Evolutionary conservation across 2,888 invertebrate species (phyloP), one percentile per base, ranked within the genome.

Genomic region (Cantharis flavilabris): DNA sequence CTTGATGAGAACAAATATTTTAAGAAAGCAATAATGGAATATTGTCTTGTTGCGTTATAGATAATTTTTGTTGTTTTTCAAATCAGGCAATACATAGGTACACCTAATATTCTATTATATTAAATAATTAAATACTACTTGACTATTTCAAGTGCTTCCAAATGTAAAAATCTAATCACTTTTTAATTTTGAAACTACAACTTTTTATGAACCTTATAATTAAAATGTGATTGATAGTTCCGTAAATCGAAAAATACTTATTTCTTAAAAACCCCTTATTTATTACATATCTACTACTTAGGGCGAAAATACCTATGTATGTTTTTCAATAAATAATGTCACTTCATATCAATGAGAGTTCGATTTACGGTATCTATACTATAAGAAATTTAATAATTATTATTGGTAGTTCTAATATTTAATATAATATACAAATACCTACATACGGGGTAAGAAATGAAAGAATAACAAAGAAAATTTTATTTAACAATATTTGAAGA

Each of bases 71-170:
- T 49, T 49, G n/a, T 49, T n/a, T 49, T n/a, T 7, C 9, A 49
- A 49, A 49, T 2, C n/a, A 49, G 49, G n/a, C 49, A 49, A 49
- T 7, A n/a, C 3, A 13, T n/a, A n/a, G n/a, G n/a, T n/a, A 49
- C 49, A 49, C 49, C n/a, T 49, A 49, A n/a, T n/a, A 49, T 2
- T 49, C 49, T 49, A 49, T 20, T 67, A 67, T 67, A 65, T 65
- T 65, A 23, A 65, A 64, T 64, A 16, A 26, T 26, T 26, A 30
- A 14, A 23, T 23, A 23, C 26, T 67, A 67, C 65, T 18, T 67
- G 26, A 26, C 65, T 67, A 67, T 26, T 67, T 67, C 65, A 26
- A 67, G 65, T 67, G 65, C 65, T 67, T 67, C 65, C 65, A 67
- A 23, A 23, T 26, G 65, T 67, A 26, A 67, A 67, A 26, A 67